phyloP scores from a whole-genome alignment of 2,888 invertebrate species.

The Diloba caeruleocephala region DNA sequence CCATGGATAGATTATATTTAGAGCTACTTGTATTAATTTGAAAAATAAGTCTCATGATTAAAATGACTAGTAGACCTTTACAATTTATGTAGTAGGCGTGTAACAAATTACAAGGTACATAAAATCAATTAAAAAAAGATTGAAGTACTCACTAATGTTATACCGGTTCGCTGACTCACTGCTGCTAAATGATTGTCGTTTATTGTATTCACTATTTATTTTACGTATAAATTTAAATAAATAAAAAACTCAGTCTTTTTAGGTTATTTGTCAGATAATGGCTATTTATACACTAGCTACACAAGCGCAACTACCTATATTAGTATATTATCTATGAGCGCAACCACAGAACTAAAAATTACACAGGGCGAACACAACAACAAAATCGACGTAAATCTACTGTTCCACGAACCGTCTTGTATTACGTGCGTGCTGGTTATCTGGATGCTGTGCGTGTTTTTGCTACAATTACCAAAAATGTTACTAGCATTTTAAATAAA shows the following conservation, averaged over 20 bases:
- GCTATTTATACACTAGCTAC: too few relatives aligned
- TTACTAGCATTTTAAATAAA: too few relatives aligned
- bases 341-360: too few relatives aligned
- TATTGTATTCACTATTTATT: constrained; percentile 49
- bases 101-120: constrained; percentile 9
- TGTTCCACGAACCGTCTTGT: too few relatives aligned
- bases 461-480: too few relatives aligned
- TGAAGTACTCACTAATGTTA: constrained; percentile 42
- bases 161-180: constrained; percentile 22
- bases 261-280: constrained; percentile 73
- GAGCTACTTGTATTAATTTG: not conserved
- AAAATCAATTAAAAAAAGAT: constrained; percentile 7
- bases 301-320: too few relatives aligned
- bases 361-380: too few relatives aligned
- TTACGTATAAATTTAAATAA: constrained; percentile 68
- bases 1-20: not conserved
- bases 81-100: constrained; percentile 34
- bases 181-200: constrained; percentile 34
- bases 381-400: too few relatives aligned
- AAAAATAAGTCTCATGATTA: constrained; percentile 12
- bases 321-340: too few relatives aligned
- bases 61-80: constrained; percentile 25
- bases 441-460: too few relatives aligned
- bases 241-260: constrained; percentile 77
- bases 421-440: too few relatives aligned